Percentiles rank a stretch among this genome's conserved stretches.
phyloP scores from a whole-genome alignment of 2,797 vertebrate species.

The Harpagifer antarcticus region DNA sequence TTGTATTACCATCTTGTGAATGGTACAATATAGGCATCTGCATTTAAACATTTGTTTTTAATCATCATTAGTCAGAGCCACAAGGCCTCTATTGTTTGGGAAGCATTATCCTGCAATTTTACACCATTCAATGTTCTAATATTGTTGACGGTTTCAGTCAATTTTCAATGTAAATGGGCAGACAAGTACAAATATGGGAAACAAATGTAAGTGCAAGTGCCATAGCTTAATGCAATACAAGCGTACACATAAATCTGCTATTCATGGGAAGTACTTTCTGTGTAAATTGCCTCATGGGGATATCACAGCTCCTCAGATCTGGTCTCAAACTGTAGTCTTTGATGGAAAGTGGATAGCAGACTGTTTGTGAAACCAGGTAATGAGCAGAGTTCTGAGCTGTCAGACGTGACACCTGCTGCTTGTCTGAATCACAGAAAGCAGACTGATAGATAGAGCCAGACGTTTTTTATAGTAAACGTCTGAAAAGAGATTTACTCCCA shows the following conservation, averaged over 20 bases:
- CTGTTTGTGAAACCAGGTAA: slow-evolving; percentile 1
- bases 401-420: neutral
- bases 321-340: neutral
- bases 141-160: neutral
- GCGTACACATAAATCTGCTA: neutral
- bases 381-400: neutral
- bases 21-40: slow-evolving; percentile 2
- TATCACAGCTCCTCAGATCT: slow-evolving; percentile 1
- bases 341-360: neutral
- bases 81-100: neutral
- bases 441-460: neutral
- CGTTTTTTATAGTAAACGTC: neutral
- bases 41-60: slow-evolving; percentile 31
- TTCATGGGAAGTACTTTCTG: neutral
- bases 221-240: neutral
- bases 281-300: neutral
- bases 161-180: neutral
- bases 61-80: slow-evolving; percentile 34
- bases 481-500: slow-evolving; percentile 6
- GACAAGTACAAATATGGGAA: neutral
- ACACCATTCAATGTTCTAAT: neutral
- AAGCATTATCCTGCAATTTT: slow-evolving; percentile 9
- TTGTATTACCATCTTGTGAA: slow-evolving; percentile 15
- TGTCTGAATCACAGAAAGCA: neutral
- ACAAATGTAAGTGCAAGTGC: no score